These are phyloP conservation scores for Coenonympha glycerion DNA, from an alignment of 2,888 invertebrate species.

Conservation along the genomic window DNA sequence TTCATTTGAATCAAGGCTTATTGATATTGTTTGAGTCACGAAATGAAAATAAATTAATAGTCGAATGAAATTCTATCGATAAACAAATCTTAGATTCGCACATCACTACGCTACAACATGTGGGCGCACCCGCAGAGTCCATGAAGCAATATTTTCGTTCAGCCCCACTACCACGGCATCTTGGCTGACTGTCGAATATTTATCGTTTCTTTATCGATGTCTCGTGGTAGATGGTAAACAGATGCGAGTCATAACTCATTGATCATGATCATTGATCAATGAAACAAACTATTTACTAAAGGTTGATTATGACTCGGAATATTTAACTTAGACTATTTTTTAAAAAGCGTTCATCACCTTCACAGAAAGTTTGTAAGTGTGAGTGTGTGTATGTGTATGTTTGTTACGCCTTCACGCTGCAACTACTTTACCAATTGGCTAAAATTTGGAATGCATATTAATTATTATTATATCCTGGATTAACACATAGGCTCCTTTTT, in stretches of 20 bases:
- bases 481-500: too few relatives aligned
- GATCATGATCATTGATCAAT: slow-evolving; percentile 19
- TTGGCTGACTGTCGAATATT: slow-evolving; percentile 8
- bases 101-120: slow-evolving; percentile 64
- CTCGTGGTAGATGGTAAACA: slow-evolving; percentile 20
- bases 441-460: too few relatives aligned
- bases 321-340: not conserved
- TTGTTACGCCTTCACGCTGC: too few relatives aligned
- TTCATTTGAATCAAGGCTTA: too few relatives aligned
- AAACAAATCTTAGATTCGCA: slow-evolving; percentile 12
- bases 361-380: too few relatives aligned
- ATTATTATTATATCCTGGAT: too few relatives aligned
- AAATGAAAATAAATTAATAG: too few relatives aligned
- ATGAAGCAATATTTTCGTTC: slow-evolving; percentile 72
- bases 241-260: slow-evolving; percentile 18
- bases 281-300: slow-evolving; percentile 4
- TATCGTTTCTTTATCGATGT: slow-evolving; percentile 4
- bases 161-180: slow-evolving; percentile 50
- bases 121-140: slow-evolving; percentile 67
- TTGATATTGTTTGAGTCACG: too few relatives aligned
- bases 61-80: slow-evolving; percentile 20
- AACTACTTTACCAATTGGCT: too few relatives aligned
- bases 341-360: not conserved
- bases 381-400: too few relatives aligned
- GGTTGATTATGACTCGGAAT: not conserved